Evolutionary conservation across 2,113 vertebrate genomes (phyloP).

Genomic region (Ictalurus punctatus): DNA sequence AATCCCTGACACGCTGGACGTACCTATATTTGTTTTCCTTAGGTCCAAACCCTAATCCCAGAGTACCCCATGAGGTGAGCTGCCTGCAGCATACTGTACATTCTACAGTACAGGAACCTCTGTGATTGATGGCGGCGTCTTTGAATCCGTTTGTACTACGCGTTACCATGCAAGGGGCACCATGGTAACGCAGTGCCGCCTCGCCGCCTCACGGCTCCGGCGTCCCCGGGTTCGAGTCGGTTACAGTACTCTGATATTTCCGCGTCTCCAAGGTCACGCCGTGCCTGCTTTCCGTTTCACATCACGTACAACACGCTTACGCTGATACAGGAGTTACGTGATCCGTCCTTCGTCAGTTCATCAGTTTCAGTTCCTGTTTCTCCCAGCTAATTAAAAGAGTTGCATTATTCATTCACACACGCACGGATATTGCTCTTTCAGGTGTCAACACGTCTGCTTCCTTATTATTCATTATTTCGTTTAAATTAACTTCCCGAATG

Average conservation of each 20-base stretch:
- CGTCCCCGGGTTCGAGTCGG: not conserved
- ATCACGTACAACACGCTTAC: not conserved
- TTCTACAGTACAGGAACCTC: too few relatives aligned
- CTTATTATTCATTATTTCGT: not conserved
- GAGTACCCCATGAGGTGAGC: too few relatives aligned
- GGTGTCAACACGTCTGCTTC: not conserved
- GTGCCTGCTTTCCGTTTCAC: not conserved
- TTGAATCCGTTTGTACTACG: too few relatives aligned
- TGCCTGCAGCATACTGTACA: too few relatives aligned
- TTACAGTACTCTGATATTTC: not conserved
- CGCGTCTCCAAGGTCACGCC: not conserved
- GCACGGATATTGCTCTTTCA: not conserved
- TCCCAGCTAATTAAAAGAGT: not conserved
- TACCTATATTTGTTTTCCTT: too few relatives aligned
- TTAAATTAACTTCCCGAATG: not conserved
- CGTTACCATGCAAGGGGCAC: too few relatives aligned
- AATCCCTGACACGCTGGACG: too few relatives aligned
- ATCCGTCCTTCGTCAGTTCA: not conserved
- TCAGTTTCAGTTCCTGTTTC: not conserved
- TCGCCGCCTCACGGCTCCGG: too few relatives aligned
- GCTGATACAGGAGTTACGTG: not conserved
- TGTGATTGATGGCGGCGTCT: too few relatives aligned
- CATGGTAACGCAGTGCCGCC: too few relatives aligned
- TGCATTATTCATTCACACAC: not conserved
- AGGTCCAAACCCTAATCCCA: too few relatives aligned